A percentile compares a stretch with the other conserved stretches of the same genome.
Conservation (phyloP, 2,888 invertebrate species). For the Brenthis hecate region DNA sequence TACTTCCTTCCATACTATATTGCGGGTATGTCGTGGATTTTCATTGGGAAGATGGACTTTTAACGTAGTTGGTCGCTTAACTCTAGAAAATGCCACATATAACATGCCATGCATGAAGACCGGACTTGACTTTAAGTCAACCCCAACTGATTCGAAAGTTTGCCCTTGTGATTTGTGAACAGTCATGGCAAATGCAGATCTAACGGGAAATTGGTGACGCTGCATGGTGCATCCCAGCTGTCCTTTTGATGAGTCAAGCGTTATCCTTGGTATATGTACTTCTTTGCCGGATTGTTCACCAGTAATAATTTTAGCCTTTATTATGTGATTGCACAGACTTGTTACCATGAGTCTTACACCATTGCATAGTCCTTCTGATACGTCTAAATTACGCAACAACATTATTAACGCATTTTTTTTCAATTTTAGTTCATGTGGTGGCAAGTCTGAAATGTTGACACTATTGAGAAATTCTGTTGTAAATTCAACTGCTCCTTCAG, state of each 20-base stretch:
- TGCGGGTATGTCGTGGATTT: too few species aligned
- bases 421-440: conserved; percentile 34
- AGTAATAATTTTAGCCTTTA: conserved; percentile 38
- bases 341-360: conserved; percentile 36
- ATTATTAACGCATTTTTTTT: conserved; percentile 35
- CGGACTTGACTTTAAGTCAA: conserved; percentile 35
- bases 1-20: too few species aligned
- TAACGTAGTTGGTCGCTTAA: conserved; percentile 31
- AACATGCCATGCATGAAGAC: conserved; percentile 37
- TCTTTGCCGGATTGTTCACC: conserved; percentile 37
- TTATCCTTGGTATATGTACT: conserved; percentile 28
- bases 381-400: conserved; percentile 37
- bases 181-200: conserved; percentile 38
- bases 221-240: conserved; percentile 39
- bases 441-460: conserved; percentile 35
- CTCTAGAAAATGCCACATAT: conserved; percentile 29
- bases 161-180: conserved; percentile 33
- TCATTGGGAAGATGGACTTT: conserved; percentile 27
- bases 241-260: conserved; percentile 32
- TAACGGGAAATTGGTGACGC: conserved; percentile 39
- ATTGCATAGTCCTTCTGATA: conserved; percentile 42
- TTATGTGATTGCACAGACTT: conserved; percentile 40
- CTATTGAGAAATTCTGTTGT: too few species aligned
- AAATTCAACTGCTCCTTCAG: too few species aligned
- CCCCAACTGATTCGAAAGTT: conserved; percentile 31